A percentile compares a stretch with the other conserved stretches of the same genome.
Evolutionary conservation across 2,113 vertebrate genomes (phyloP).

Genomic region (Zeus faber): DNA sequence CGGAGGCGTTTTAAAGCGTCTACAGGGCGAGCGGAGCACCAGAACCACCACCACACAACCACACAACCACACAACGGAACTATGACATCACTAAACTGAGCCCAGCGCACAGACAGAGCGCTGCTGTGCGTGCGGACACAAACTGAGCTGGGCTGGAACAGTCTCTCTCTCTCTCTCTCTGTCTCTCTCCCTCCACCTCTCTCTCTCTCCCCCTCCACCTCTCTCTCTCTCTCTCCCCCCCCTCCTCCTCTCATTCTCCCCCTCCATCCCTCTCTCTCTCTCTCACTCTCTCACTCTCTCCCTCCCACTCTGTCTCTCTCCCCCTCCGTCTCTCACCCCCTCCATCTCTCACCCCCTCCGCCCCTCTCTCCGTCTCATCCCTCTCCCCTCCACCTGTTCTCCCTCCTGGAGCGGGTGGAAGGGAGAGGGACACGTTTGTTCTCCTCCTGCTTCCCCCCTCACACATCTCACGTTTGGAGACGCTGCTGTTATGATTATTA

Average conservation of each 20-base stretch:
- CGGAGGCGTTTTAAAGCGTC: too few species aligned
- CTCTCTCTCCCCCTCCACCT: conserved; percentile 1
- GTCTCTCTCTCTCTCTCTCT: conserved; percentile 20
- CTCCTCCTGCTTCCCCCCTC: background rate
- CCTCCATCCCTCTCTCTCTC: too few species aligned
- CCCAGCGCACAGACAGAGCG: conserved; percentile 36
- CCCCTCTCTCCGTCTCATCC: too few species aligned
- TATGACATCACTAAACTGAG: conserved; percentile 31
- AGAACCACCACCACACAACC: background rate
- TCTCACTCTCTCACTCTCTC: too few species aligned
- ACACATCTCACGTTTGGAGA: conserved; percentile 4
- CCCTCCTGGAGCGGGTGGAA: too few species aligned
- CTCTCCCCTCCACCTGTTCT: too few species aligned
- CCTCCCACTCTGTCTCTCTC: too few species aligned
- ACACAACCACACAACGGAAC: conserved; percentile 26
- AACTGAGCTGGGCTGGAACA: conserved; percentile 41
- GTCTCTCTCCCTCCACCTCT: conserved; percentile 26
- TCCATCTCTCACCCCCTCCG: too few species aligned
- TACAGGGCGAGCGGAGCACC: too few species aligned
- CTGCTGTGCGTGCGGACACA: conserved; percentile 43
- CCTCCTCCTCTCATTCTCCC: background rate
- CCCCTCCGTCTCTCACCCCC: too few species aligned
- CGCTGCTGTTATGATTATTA: background rate
- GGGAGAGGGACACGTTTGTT: too few species aligned
- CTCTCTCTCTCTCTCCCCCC: background rate